Evolutionary conservation across 1,140 invertebrate species (phyloP), one percentile per base, ranked within the genome.

Genomic region (Micrasema longulum): DNA sequence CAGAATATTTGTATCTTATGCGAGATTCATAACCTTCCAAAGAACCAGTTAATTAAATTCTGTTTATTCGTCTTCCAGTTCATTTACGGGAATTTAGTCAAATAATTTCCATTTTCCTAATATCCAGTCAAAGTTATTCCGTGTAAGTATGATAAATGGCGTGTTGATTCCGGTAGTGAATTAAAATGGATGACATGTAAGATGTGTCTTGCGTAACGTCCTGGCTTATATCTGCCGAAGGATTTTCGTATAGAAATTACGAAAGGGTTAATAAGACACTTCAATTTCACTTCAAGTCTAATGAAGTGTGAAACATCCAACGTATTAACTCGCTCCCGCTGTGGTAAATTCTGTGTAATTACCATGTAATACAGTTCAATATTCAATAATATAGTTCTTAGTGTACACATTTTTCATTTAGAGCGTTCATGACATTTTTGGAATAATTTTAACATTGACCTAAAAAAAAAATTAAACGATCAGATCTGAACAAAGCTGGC

Each of bases 111-210:
- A 69, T 36, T 62, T 5, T 22, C 36, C 41, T 55, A 64, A 71
- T 53, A 38, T 52, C 36, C 18, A 23, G 6, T 16, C 38, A 14
- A 38, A 43, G 31, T 18, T 45, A 18, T 18, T 20, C 1, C 26
- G 53, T 18, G n/a, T 63, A 71, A 64, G 57, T 71, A 65, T 71
- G 69, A 71, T 64, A 64, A 64, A 64, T 63, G 60, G 50, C 62
- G 38, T 14, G 43, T 11, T 62, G 57, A 69, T 69, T 62, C 38
- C 47, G 22, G 11, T 9, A 31, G 35, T 35, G 16, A 48, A 41
- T 41, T 20, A 12, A 23, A 38, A 60, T 23, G 36, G 36, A 60
- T 43, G 55, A 22, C 55, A 60, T 14, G 10, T 2, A 35, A 22
- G 35, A 41, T 38, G 35, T 41, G 16, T 11, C 35, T 6, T 22